A percentile compares a stretch with the other conserved stretches of the same genome.
Evolutionary conservation across 2,888 invertebrate genomes (phyloP).

Genomic region (Luffia ferchaultella): DNA sequence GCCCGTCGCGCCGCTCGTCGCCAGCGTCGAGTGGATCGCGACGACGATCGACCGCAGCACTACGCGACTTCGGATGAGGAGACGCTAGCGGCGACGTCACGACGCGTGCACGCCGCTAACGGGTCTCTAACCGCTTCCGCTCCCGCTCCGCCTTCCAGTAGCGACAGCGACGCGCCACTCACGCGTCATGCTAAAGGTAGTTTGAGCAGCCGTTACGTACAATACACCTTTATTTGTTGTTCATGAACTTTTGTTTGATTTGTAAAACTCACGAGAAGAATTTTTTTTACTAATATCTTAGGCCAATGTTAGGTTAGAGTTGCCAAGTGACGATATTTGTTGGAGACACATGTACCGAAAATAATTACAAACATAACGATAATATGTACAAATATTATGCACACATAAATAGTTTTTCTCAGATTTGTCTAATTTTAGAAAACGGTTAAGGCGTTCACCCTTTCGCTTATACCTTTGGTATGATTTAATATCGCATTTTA

Average conservation of each 20-base stretch:
- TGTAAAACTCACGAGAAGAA: too few relatives aligned
- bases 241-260: not conserved
- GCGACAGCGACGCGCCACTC: constrained; percentile 49
- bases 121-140: not conserved
- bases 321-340: too few relatives aligned
- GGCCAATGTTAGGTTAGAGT: too few relatives aligned
- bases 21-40: constrained; percentile 10
- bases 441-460: too few relatives aligned
- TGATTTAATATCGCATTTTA: too few relatives aligned
- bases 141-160: constrained; percentile 22
- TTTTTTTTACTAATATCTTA: too few relatives aligned
- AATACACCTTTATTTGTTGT: not conserved
- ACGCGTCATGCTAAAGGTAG: constrained; percentile 33
- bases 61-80: constrained; percentile 4
- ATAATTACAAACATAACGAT: too few relatives aligned
- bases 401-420: too few relatives aligned
- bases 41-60: not conserved
- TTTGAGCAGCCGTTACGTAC: not conserved
- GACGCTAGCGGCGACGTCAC: not conserved
- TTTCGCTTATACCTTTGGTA: too few relatives aligned
- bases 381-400: too few relatives aligned
- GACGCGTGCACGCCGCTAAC: not conserved
- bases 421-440: too few relatives aligned
- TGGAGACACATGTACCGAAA: too few relatives aligned
- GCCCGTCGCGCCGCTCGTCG: constrained; percentile 18